phyloP scores from a whole-genome alignment of 2,113 vertebrate species.

The Heterocephalus glaber region DNA sequence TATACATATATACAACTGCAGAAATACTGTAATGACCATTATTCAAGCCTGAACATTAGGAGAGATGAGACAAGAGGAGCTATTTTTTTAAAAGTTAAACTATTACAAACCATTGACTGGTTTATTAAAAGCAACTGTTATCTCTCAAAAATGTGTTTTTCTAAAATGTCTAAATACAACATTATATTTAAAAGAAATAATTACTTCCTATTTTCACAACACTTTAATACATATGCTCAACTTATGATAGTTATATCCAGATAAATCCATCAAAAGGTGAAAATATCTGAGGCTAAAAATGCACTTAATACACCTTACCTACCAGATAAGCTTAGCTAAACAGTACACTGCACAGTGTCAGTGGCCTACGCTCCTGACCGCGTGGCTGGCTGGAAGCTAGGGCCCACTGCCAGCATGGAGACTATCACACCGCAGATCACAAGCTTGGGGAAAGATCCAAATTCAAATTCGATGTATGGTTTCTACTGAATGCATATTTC shows the following conservation, averaged over 20 bases:
- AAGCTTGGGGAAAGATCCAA: not conserved
- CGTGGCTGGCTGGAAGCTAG: not conserved
- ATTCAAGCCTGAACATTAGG: not conserved
- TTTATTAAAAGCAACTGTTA: conserved; percentile 40
- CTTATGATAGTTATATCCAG: not conserved
- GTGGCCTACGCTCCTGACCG: too few species aligned
- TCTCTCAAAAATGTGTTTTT: not conserved
- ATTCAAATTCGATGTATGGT: not conserved
- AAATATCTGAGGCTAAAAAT: not conserved
- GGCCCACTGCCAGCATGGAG: too few species aligned
- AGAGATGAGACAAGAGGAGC: not conserved
- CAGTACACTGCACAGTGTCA: not conserved
- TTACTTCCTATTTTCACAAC: not conserved
- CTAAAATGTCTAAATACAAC: not conserved
- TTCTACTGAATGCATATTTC: not conserved
- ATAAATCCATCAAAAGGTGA: not conserved
- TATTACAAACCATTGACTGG: not conserved
- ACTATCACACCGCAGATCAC: not conserved
- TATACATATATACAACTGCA: not conserved
- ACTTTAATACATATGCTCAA: not conserved
- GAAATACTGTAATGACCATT: not conserved
- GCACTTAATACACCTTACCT: not conserved
- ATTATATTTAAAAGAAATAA: not conserved
- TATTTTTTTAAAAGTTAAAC: not conserved
- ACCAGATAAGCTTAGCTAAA: not conserved